Percentiles rank a stretch among this genome's conserved stretches.
phyloP scores from a whole-genome alignment of 2,797 vertebrate species.

The Schizothorax lantsangensis region DNA sequence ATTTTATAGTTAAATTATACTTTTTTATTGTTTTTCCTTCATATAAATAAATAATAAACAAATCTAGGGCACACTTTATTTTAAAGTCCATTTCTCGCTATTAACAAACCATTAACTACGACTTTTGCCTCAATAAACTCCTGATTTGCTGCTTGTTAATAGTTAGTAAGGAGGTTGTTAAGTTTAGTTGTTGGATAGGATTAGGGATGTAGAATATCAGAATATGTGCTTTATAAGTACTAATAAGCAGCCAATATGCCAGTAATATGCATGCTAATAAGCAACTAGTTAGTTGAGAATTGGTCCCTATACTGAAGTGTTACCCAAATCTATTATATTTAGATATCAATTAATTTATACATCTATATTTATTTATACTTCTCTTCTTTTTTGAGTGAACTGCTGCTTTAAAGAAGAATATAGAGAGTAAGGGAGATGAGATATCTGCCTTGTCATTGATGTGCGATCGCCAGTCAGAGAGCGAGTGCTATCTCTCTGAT shows the following conservation, averaged over 20 bases:
- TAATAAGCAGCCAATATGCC: background rate
- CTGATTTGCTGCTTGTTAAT: background rate
- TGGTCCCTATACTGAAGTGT: background rate
- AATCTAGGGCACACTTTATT: no score
- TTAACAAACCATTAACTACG: no score
- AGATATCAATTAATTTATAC: no score
- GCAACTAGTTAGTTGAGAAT: background rate
- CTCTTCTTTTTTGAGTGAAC: background rate
- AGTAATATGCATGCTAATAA: background rate
- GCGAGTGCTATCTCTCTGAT: slow-evolving; percentile 41
- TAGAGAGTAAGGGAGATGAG: background rate
- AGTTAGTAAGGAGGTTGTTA: background rate
- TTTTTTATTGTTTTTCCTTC: background rate
- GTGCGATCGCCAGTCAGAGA: slow-evolving; percentile 8
- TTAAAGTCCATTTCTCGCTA: background rate
- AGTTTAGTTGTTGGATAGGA: background rate
- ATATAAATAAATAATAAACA: background rate
- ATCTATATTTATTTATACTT: background rate
- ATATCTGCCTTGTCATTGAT: slow-evolving; percentile 12
- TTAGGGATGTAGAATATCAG: background rate
- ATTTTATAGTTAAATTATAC: background rate
- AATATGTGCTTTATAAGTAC: background rate
- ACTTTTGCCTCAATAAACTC: background rate
- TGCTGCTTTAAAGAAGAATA: slow-evolving; percentile 1
- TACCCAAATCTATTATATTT: background rate